Evolutionary conservation across 2,113 vertebrate species (phyloP).

Genomic region (Eolophus roseicapilla): DNA sequence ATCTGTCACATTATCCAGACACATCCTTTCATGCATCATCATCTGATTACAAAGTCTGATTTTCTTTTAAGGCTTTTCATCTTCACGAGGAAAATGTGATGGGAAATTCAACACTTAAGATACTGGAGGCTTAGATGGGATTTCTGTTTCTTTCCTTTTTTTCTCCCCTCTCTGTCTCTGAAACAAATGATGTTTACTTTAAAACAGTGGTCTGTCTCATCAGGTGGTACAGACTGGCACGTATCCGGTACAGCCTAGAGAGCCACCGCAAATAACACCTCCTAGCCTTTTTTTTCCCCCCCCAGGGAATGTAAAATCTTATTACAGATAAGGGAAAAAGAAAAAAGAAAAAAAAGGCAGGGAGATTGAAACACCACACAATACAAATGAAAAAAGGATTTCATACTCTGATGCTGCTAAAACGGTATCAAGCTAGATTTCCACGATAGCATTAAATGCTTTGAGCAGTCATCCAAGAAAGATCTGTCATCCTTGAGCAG

Average conservation of each 20-base stretch:
- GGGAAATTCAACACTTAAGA: constrained; percentile 15
- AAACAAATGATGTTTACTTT: not conserved
- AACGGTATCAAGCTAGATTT: not conserved
- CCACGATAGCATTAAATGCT: not conserved
- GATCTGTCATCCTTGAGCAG: not conserved
- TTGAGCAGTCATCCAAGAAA: not conserved
- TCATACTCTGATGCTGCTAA: not conserved
- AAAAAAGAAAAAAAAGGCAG: not conserved
- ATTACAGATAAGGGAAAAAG: not conserved
- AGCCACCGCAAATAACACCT: not conserved
- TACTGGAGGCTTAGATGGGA: not conserved
- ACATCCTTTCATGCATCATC: constrained; percentile 44
- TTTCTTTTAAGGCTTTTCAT: constrained; percentile 32
- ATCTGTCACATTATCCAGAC: constrained; percentile 63
- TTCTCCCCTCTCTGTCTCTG: accelerated
- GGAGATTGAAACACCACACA: not conserved
- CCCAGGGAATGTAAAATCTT: not conserved
- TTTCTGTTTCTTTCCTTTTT: not conserved
- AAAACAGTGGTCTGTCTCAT: not conserved
- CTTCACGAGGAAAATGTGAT: constrained; percentile 15
- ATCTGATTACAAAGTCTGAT: constrained; percentile 50
- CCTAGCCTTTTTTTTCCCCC: not conserved
- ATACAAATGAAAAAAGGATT: not conserved
- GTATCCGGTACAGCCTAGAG: not conserved
- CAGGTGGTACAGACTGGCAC: not conserved